Evolutionary conservation across 1,140 invertebrate genomes (phyloP).

Genomic region (Drosophila murphyi): DNA sequence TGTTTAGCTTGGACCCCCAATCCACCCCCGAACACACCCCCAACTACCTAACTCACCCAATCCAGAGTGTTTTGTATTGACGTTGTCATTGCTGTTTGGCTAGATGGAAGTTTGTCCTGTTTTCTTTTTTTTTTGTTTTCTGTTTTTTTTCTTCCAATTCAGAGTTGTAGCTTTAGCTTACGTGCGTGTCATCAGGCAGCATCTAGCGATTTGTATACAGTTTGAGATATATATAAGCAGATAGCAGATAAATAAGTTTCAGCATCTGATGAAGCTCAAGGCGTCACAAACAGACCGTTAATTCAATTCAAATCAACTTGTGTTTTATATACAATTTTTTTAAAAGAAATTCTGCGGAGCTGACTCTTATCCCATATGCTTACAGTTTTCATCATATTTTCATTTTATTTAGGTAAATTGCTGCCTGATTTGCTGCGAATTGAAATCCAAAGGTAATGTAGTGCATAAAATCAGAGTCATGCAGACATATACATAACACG

Average conservation of each 20-base stretch:
- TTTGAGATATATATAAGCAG: slow-evolving; percentile 30
- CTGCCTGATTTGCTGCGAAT: slow-evolving; percentile 79
- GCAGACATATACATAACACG: slow-evolving; percentile 74
- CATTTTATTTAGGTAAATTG: slow-evolving; percentile 71
- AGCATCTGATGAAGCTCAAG: slow-evolving; percentile 25
- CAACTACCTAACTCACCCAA: not conserved
- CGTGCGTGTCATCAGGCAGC: slow-evolving; percentile 50
- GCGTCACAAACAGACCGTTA: slow-evolving; percentile 10
- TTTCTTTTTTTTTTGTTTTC: slow-evolving; percentile 13
- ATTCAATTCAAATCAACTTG: slow-evolving; percentile 29
- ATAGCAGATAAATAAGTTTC: slow-evolving; percentile 29
- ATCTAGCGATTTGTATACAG: slow-evolving; percentile 50
- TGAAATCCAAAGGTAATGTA: slow-evolving; percentile 82
- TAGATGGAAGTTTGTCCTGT: slow-evolving; percentile 42
- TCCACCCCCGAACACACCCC: not conserved
- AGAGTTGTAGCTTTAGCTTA: slow-evolving; percentile 38
- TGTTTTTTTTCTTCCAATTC: too few relatives aligned
- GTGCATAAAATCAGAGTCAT: slow-evolving; percentile 83
- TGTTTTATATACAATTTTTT: slow-evolving; percentile 22
- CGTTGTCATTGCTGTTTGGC: slow-evolving; percentile 70
- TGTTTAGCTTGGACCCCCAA: slow-evolving; percentile 63
- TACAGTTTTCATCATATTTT: slow-evolving; percentile 59
- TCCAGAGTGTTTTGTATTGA: slow-evolving; percentile 32
- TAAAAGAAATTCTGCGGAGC: slow-evolving; percentile 2
- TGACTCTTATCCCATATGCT: slow-evolving; percentile 39